Conservation (phyloP, 2,113 vertebrate genomes). For the Microcebus murinus region DNA sequence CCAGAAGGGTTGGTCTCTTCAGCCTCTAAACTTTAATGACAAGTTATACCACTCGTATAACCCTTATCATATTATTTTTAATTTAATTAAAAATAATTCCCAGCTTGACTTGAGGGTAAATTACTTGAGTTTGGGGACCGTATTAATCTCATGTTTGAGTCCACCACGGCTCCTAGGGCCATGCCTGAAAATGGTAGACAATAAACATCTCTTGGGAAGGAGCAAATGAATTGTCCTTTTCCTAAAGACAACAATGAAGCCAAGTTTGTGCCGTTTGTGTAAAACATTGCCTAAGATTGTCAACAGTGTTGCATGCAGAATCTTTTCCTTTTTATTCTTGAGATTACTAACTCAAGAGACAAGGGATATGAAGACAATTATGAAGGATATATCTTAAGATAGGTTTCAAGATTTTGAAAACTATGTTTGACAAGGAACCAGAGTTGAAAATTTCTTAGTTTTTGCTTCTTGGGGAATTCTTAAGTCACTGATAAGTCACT, state of each 20-base stretch:
- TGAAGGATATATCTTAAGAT: conserved; percentile 56
- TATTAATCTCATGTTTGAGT: background rate
- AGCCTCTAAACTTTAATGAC: background rate
- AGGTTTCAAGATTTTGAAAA: conserved; percentile 60
- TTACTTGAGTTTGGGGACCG: background rate
- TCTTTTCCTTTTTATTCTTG: conserved; percentile 66
- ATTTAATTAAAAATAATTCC: background rate
- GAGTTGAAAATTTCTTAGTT: conserved; percentile 78
- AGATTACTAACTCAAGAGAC: conserved; percentile 53
- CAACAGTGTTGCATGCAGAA: background rate
- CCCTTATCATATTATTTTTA: background rate
- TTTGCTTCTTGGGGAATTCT: conserved; percentile 70
- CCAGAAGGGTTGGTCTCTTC: background rate
- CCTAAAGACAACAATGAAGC: background rate
- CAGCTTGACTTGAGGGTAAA: background rate
- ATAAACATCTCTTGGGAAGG: background rate
- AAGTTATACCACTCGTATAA: background rate
- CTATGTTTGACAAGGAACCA: conserved; percentile 56
- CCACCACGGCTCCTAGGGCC: background rate
- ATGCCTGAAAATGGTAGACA: background rate
- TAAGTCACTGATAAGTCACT: conserved; percentile 72
- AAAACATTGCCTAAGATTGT: background rate
- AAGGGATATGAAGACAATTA: conserved; percentile 67
- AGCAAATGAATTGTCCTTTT: background rate
- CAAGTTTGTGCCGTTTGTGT: background rate